These are phyloP conservation scores for Riparia riparia DNA, from an alignment of 2,113 vertebrate species.

Conservation along the genomic window DNA sequence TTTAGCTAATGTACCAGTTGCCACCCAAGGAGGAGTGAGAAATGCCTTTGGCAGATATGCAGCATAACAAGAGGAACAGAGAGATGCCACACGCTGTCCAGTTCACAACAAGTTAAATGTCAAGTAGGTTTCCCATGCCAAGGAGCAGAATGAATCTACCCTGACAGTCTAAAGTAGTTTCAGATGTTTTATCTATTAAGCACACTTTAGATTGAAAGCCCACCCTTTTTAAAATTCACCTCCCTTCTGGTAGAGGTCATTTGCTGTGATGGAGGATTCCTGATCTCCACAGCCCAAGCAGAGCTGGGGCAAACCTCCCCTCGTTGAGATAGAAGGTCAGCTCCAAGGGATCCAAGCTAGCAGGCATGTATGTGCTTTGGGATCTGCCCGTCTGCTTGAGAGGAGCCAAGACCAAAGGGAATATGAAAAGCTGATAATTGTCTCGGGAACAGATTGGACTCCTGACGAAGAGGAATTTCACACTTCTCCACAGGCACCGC, in stretches of 20 bases:
- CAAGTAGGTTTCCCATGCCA: neutral
- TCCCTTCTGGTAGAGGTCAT: neutral
- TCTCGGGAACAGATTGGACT: slow-evolving; percentile 36
- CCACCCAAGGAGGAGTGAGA: slow-evolving; percentile 46
- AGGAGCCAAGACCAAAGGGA: neutral
- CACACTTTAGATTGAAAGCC: neutral
- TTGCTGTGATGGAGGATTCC: neutral
- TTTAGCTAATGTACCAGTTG: slow-evolving; percentile 12
- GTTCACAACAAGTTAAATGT: neutral
- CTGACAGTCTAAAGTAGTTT: neutral
- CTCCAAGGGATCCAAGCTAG: neutral
- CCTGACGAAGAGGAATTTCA: neutral
- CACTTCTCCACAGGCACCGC: neutral
- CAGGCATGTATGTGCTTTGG: accelerated
- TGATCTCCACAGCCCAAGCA: neutral
- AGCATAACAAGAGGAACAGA: neutral
- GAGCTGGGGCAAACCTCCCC: neutral
- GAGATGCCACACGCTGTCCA: neutral
- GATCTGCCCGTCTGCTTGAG: neutral
- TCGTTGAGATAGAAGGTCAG: neutral
- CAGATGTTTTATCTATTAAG: neutral
- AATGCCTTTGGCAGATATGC: slow-evolving; percentile 29
- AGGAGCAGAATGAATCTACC: neutral
- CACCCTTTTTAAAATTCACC: neutral
- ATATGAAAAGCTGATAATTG: slow-evolving; percentile 31